A percentile compares a stretch with the other conserved stretches of the same genome.
Evolutionary conservation across 2,888 invertebrate genomes (phyloP).

Genomic region (Gastrophysa polygoni): DNA sequence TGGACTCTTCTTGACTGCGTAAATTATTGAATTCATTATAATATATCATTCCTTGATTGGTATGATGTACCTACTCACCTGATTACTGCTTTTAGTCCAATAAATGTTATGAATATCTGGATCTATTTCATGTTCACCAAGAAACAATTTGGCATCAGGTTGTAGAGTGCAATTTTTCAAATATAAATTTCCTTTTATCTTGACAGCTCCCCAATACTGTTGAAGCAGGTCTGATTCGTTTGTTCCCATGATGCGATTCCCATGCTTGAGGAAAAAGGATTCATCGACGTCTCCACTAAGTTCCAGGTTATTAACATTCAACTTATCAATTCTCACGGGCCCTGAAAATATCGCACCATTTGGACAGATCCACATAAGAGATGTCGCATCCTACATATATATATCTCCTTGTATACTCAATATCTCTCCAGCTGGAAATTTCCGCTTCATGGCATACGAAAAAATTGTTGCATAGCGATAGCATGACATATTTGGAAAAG

Average conservation of each 20-base stretch:
- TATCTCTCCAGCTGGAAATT: too few relatives aligned
- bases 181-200: conserved; percentile 50
- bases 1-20: too few relatives aligned
- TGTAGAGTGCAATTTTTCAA: conserved; percentile 44
- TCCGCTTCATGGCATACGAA: too few relatives aligned
- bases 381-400: too few relatives aligned
- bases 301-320: conserved; percentile 44
- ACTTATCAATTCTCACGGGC: conserved; percentile 45
- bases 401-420: too few relatives aligned
- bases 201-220: conserved; percentile 51
- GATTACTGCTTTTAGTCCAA: conserved; percentile 53
- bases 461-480: too few relatives aligned
- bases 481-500: too few relatives aligned
- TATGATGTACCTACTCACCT: conserved; percentile 39
- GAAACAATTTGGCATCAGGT: conserved; percentile 37
- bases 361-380: too few relatives aligned
- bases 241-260: conserved; percentile 45
- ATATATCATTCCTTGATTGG: too few relatives aligned
- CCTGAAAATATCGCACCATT: conserved; percentile 38
- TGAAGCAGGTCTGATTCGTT: conserved; percentile 50
- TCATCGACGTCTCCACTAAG: conserved; percentile 38
- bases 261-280: conserved; percentile 31
- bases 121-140: conserved; percentile 44
- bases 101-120: conserved; percentile 41
- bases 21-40: too few relatives aligned